These are phyloP conservation scores for Zaprionus lachaisei DNA, from an alignment of 1,140 invertebrate species.

Conservation along the genomic window DNA sequence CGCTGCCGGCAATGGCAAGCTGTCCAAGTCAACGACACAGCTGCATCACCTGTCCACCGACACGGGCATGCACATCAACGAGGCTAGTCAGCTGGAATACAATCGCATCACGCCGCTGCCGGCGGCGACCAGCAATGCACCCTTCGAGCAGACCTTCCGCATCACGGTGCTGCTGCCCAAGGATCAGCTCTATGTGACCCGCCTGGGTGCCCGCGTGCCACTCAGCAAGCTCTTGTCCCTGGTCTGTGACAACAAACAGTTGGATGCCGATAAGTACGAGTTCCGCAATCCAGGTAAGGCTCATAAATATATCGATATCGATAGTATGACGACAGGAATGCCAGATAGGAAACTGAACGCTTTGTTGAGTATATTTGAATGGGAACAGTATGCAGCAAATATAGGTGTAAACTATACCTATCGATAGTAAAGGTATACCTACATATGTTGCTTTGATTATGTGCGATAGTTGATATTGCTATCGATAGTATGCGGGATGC, in stretches of 20 bases:
- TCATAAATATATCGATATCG: neutral
- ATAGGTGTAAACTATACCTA: too few species aligned
- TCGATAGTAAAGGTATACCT: too few species aligned
- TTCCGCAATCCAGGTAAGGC: conserved; percentile 91
- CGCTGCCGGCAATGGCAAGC: conserved; percentile 68
- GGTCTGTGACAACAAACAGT: conserved; percentile 92
- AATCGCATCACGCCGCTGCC: conserved; percentile 83
- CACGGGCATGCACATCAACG: conserved; percentile 72
- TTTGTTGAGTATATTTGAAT: too few species aligned
- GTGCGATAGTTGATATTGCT: too few species aligned
- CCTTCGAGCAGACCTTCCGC: conserved; percentile 84
- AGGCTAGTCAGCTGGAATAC: conserved; percentile 84
- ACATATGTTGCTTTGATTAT: too few species aligned
- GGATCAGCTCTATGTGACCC: conserved; percentile 89
- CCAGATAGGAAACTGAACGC: too few species aligned
- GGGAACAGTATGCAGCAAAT: too few species aligned
- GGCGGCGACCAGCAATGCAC: conserved; percentile 80
- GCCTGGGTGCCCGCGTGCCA: conserved; percentile 87
- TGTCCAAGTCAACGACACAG: conserved; percentile 83
- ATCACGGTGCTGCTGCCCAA: conserved; percentile 91
- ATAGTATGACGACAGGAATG: too few species aligned
- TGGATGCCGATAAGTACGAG: conserved; percentile 91
- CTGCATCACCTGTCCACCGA: conserved; percentile 73
- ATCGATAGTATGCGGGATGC: too few species aligned
- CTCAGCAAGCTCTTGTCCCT: conserved; percentile 89